Base-by-base conservation (phyloP, 1,140 invertebrate species). In the Drosophila kepulauana region DNA sequence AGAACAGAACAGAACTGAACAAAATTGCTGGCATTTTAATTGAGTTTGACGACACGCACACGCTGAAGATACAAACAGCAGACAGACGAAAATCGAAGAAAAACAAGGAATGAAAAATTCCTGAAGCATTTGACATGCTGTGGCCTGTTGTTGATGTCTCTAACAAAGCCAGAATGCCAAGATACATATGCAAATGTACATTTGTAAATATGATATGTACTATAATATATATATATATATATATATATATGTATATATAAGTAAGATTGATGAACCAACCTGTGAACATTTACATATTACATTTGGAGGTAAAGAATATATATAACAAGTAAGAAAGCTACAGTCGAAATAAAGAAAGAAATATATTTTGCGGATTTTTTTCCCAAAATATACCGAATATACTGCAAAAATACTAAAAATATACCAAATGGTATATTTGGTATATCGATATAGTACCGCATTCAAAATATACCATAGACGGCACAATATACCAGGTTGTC, bases 11-110 rank as follows among this genome's bases (percentile, higher is more conserved):
- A 4, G 20, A 25, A 25, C 20, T 0, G 20, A 25, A 25, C 20
- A 25, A 65, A 65, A 79, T 63, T 62, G 45, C 46, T 54, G 80
- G 56, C 63, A 74, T 82, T 79, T 79, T 70, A 80, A 84, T 80
- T 78, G 65, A 73, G 41, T 65, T 72, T 66, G 69, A 76, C 57
- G 74, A 76, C 69, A 72, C 30, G 41, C 56, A 72, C 56, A 76
- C 56, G 15, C 49, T 10, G n/a, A 45, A 67, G 20, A 48, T 7
- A 38, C 35, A 30, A 43, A 5, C 35, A 38, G 35, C 35, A 8
- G 35, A 10, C 33, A 15, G 13, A 33, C n/a, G 58, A 56, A 75
- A 43, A 68, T 61, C 46, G 15, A 35, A 38, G 35, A 51, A 49
- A 48, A 69, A 38, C 20, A 41, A 52, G 52, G 61, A 46, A n/a